Evolutionary conservation across 1,140 invertebrate genomes (phyloP), one percentile per base, ranked within the genome.

Genomic region (Cydia strobilella): DNA sequence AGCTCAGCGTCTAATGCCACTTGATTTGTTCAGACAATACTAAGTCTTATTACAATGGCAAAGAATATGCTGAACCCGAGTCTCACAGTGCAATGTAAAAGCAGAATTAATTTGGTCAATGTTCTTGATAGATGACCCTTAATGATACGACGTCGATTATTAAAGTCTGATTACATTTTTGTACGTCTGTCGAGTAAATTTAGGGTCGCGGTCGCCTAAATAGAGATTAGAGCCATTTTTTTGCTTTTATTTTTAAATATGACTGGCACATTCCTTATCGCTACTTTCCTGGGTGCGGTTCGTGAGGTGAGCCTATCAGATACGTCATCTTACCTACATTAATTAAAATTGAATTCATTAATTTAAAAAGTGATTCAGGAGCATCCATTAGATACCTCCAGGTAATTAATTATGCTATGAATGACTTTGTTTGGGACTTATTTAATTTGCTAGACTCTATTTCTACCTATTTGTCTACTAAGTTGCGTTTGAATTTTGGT

Each of bases 341-440:
- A 69, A 66, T 66, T 66, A 66, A 66, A 35, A 35, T 69, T 69
- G 18, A n/a, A 69, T 69, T 69, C 27, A 69, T 69, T 69, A 42
- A 39, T 31, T 35, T 35, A 42, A 20, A 69, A n/a, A 66, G 65
- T 18, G 9, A 59, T 59, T 12, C 20, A 59, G 54, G 15, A 59
- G 0, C 7, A 59, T 23, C 54, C 20, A 12, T 59, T 20, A 59
- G 54, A 10, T 59, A 59, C 20, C 20, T 23, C n/a, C 5, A 23
- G 54, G 20, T 59, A 20, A 23, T 59, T 59, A 59, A 59, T 59
- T 59, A 59, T 3, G 20, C 54, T 23, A 4, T 23, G 54, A 59
- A 59, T 59, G 20, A 59, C 54, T 59, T 59, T 12, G 7, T 59
- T 59, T 10, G 18, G 20, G 54, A 23, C 20, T 59, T 59, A 59